Conservation (phyloP, 2,797 vertebrate species). For the Vultur gryphus region DNA sequence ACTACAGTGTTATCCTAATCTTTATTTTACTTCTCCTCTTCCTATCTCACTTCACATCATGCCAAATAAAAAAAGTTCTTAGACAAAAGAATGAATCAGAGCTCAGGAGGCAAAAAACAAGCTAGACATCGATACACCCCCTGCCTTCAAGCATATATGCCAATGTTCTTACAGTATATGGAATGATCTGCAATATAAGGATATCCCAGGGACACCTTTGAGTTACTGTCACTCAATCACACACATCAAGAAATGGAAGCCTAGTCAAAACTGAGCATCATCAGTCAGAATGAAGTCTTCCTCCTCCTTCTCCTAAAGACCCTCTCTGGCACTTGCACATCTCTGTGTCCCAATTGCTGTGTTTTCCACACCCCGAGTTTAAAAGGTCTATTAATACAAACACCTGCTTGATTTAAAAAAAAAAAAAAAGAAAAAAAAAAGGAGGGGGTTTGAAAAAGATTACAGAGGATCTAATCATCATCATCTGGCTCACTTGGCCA, state of each 20-base stretch:
- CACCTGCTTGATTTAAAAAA: background rate
- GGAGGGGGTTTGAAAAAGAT: background rate
- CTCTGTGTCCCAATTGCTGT: background rate
- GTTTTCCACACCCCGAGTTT: background rate
- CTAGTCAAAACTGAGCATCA: background rate
- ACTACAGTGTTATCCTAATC: background rate
- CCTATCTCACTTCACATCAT: background rate
- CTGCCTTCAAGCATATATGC: background rate
- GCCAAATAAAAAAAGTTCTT: background rate
- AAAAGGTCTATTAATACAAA: background rate
- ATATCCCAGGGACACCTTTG: background rate
- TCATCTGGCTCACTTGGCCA: background rate
- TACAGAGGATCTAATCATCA: background rate
- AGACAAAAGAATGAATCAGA: background rate
- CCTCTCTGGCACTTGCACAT: background rate
- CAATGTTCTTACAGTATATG: background rate
- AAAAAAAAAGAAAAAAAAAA: background rate
- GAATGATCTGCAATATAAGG: background rate
- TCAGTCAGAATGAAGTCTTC: background rate
- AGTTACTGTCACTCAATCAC: background rate
- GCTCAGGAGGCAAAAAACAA: background rate
- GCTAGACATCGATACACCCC: fast-evolving
- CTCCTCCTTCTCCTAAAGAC: background rate
- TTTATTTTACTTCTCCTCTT: background rate
- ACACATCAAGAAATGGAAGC: background rate